Evolutionary conservation across 2,113 vertebrate species (phyloP), one percentile per base, ranked within the genome.

Genomic region (Oophaga pumilio): DNA sequence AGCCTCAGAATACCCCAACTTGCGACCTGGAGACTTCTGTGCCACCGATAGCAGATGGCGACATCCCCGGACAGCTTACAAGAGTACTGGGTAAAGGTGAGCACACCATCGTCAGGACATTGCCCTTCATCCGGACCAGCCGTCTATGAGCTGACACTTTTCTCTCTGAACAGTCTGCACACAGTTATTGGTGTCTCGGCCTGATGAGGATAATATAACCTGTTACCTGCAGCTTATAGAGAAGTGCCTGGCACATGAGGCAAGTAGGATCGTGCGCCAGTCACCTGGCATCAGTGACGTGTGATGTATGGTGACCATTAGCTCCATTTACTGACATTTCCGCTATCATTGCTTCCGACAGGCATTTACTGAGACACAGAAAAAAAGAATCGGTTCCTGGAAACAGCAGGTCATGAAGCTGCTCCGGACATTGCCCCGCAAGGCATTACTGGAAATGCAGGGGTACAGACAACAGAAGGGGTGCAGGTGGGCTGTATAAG

Each of bases 331-430:
- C 26, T 22, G 8, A n/a, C 2, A 9, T n/a, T 64, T 64, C 22
- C 18, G 13, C 2, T 43, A 17, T 20, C 22, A 8, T 15, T 2
- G 43, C 14, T 18, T 26, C 3, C 80, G 26, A 57, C 90, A 98
- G 97, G 97, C 97, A 81, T 98, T 97, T 89, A 97, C 97, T 50
- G 97, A 97, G 94, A 98, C 97, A 12, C 97, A 98, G 92, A 97
- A 96, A 91, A 98, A 97, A 91, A 94, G 97, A 87, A 92, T 97
- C 90, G 93, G 96, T 76, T 97, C 97, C 49, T 98, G 97, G 97
- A 98, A 98, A 93, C 97, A 98, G 95, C 97, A 98, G 93, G 96
- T 98, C 83, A 95, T 97, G 85, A 98, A 97, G 93, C 91, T 98
- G 77, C 96, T 98, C 76, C 96, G 97, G 87, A 94, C 97, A 11